phyloP scores from a whole-genome alignment of 2,888 invertebrate species.

The Malthinus flaveolus region DNA sequence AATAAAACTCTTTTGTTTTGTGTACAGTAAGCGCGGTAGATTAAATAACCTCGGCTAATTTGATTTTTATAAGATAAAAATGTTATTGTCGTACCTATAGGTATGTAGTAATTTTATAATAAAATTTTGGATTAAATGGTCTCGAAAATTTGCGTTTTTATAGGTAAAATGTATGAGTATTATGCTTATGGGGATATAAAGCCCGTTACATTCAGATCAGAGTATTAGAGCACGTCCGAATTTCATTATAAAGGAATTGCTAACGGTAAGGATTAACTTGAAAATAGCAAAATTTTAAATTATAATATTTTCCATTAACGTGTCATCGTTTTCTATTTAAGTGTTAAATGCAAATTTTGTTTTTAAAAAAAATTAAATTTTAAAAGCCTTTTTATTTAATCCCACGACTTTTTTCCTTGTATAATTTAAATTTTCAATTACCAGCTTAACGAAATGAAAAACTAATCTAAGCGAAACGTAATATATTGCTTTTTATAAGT shows the following conservation, averaged over 20 bases:
- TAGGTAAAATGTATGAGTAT: constrained; percentile 9
- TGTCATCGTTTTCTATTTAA: constrained; percentile 1
- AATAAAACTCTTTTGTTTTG: too few relatives aligned
- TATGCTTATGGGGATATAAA: constrained; percentile 12
- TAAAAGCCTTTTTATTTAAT: background rate
- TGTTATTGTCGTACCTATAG: too few relatives aligned
- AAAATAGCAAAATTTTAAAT: constrained; percentile 17
- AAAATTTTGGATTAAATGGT: background rate
- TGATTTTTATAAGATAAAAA: too few relatives aligned
- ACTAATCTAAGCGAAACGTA: too few relatives aligned
- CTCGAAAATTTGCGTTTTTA: constrained; percentile 1
- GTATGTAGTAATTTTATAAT: too few relatives aligned
- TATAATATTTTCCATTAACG: constrained; percentile 11
- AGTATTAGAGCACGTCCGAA: constrained; percentile 17
- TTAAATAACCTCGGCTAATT: too few relatives aligned
- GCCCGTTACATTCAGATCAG: constrained; percentile 12
- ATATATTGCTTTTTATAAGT: too few relatives aligned
- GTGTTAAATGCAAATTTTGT: constrained; percentile 2
- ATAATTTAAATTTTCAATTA: background rate
- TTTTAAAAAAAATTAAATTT: background rate
- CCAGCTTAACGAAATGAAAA: background rate
- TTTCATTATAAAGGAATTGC: constrained; percentile 15
- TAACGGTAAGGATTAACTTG: constrained; percentile 10
- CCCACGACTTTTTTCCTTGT: too few relatives aligned
- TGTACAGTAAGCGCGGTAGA: too few relatives aligned